Percentiles rank a stretch among this genome's conserved stretches.
Conservation (phyloP, 2,113 vertebrate species). For the Cynoglossus semilaevis region DNA sequence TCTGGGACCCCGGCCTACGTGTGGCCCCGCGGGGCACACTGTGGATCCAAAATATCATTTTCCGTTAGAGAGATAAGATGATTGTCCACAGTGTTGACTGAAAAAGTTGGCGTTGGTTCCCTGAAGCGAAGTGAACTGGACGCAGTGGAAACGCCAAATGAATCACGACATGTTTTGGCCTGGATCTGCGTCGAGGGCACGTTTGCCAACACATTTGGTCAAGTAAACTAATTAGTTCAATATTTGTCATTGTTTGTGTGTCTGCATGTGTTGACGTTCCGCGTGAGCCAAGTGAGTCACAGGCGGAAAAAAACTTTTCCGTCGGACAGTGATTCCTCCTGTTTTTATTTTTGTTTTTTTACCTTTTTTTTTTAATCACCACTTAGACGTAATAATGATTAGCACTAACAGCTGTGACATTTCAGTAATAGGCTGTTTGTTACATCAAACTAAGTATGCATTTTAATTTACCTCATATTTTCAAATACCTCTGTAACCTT, state of each 20-base stretch:
- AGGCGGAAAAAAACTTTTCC: slow-evolving; percentile 6
- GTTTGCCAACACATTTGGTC: background rate
- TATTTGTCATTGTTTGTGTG: background rate
- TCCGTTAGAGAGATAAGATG: too few species aligned
- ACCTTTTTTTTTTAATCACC: background rate
- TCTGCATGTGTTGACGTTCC: slow-evolving; percentile 9
- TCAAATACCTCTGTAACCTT: slow-evolving; percentile 15
- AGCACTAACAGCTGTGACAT: slow-evolving; percentile 8
- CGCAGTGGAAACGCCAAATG: too few species aligned
- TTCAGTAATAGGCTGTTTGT: slow-evolving; percentile 7
- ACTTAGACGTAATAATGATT: background rate
- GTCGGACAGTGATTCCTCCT: background rate
- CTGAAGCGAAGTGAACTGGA: too few species aligned
- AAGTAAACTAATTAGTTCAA: background rate
- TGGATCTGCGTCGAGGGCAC: background rate
- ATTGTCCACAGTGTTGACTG: too few species aligned
- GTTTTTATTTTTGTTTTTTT: background rate
- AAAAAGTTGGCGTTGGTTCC: too few species aligned
- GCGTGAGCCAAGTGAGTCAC: background rate
- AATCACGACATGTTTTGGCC: too few species aligned
- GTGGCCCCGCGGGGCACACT: too few species aligned
- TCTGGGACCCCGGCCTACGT: too few species aligned
- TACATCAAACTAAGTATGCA: slow-evolving; percentile 10
- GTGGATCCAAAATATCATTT: too few species aligned
- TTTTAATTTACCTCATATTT: slow-evolving; percentile 14